Conservation (phyloP, 1,140 invertebrate species). For the Sarcophaga peregrina region DNA sequence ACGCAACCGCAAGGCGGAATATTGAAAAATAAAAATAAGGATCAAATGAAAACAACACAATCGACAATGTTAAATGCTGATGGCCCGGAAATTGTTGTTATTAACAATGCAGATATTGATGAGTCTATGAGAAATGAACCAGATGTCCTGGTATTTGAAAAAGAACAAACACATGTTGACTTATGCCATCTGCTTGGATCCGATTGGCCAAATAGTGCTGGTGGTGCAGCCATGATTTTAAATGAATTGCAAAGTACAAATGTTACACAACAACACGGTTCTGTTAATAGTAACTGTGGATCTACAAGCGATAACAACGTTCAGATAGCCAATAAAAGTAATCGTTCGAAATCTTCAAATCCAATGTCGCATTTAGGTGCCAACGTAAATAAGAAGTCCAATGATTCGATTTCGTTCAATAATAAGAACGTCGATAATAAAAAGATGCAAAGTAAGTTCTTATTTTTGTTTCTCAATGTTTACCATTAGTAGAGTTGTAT, state of each 20-base stretch:
- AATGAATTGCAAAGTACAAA: slow-evolving; percentile 48
- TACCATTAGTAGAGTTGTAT: no score
- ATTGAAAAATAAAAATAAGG: slow-evolving; percentile 38
- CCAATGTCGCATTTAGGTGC: slow-evolving; percentile 44
- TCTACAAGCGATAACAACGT: background rate
- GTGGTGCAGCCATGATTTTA: slow-evolving; percentile 52
- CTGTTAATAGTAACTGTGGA: background rate
- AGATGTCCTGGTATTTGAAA: slow-evolving; percentile 60
- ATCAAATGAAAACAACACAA: slow-evolving; percentile 29
- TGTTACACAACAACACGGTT: background rate
- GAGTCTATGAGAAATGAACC: slow-evolving; percentile 64
- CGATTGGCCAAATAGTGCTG: slow-evolving; percentile 61
- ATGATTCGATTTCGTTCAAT: background rate
- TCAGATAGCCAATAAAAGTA: slow-evolving; percentile 33
- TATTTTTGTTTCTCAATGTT: background rate
- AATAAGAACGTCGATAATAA: slow-evolving; percentile 17
- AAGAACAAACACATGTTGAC: slow-evolving; percentile 55
- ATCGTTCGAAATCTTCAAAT: slow-evolving; percentile 47
- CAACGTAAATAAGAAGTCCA: background rate
- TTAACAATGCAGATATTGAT: slow-evolving; percentile 54
- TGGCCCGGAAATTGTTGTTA: slow-evolving; percentile 54
- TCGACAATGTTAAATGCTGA: slow-evolving; percentile 48
- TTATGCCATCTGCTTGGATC: slow-evolving; percentile 64
- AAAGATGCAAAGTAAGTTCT: slow-evolving; percentile 29
- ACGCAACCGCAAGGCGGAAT: slow-evolving; percentile 42